Evolutionary conservation across 2,797 vertebrate genomes (phyloP).

Genomic region (Alca torda): DNA sequence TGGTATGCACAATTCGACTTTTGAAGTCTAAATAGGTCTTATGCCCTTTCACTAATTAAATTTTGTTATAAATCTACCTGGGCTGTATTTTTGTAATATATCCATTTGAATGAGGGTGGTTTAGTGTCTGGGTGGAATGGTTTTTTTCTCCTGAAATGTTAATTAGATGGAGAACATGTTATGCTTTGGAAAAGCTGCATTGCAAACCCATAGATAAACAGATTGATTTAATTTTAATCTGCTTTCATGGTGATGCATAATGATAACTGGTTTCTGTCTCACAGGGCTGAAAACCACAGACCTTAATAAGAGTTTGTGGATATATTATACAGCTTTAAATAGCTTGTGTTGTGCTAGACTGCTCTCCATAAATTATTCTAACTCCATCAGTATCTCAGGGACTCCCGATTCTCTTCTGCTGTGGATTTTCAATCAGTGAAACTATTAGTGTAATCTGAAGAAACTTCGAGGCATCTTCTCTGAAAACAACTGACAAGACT

Average conservation of each 20-base stretch:
- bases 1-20: not conserved
- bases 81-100: conserved; percentile 57
- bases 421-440: conserved; percentile 64
- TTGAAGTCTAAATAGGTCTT: not conserved
- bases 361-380: conserved; percentile 69
- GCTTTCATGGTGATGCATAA: conserved; percentile 74
- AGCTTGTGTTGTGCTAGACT: conserved; percentile 66
- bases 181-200: conserved; percentile 56
- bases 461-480: not conserved
- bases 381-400: conserved; percentile 52
- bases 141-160: conserved; percentile 71
- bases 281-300: conserved; percentile 65
- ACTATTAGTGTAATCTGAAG: conserved; percentile 42
- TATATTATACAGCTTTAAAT: conserved; percentile 76
- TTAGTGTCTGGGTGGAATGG: conserved; percentile 6
- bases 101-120: conserved; percentile 42
- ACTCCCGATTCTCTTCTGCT: conserved; percentile 59
- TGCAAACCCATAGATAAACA: conserved; percentile 75
- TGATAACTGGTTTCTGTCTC: conserved; percentile 74
- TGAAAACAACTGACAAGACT: conserved; percentile 25
- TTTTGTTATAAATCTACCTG: conserved; percentile 58
- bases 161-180: conserved; percentile 68
- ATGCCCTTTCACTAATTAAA: conserved; percentile 69
- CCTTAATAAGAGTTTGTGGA: conserved; percentile 72
- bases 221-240: conserved; percentile 82